A percentile compares a stretch with the other conserved stretches of the same genome.
These are phyloP conservation scores for Xanthia togata DNA, from an alignment of 2,888 invertebrate species.

Conservation along the genomic window DNA sequence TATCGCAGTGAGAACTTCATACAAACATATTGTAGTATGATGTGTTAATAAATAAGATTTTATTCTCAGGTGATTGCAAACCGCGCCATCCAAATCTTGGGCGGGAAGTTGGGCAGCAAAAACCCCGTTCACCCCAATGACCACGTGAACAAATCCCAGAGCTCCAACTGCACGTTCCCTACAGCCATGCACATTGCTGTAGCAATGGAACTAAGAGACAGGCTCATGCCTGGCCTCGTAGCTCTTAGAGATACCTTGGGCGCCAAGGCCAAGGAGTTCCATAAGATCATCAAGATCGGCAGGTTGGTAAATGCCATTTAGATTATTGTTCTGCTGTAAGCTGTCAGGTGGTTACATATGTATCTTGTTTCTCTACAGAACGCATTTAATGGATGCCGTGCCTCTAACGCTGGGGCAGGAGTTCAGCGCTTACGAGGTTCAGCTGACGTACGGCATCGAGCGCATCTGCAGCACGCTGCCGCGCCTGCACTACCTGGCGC, in stretches of 20 bases:
- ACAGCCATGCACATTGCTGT: conserved; percentile 99
- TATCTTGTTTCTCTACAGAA: conserved; percentile 81
- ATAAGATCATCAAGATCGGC: conserved; percentile 98
- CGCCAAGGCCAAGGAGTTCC: conserved; percentile 95
- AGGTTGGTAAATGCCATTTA: conserved; percentile 80
- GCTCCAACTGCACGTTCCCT: conserved; percentile 99
- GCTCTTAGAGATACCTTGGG: conserved; percentile 93
- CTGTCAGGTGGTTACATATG: not conserved
- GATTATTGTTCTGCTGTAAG: not conserved
- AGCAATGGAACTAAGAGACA: conserved; percentile 95
- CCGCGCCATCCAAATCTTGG: conserved; percentile 96
- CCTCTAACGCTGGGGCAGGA: conserved; percentile 99
- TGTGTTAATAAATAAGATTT: not conserved
- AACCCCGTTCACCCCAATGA: conserved; percentile 99
- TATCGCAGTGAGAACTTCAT: not conserved
- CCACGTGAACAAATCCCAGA: conserved; percentile 99
- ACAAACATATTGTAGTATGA: not conserved
- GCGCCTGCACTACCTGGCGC: conserved; percentile 96
- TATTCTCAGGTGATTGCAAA: conserved; percentile 94
- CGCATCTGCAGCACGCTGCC: conserved; percentile 96
- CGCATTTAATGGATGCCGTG: conserved; percentile 97
- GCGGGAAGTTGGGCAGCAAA: conserved; percentile 97
- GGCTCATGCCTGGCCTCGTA: conserved; percentile 95
- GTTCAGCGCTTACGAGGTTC: conserved; percentile 97
- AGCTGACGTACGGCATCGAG: conserved; percentile 96